Evolutionary conservation across 2,113 vertebrate species (phyloP).

Genomic region (Epinephelus cyanopodus): DNA sequence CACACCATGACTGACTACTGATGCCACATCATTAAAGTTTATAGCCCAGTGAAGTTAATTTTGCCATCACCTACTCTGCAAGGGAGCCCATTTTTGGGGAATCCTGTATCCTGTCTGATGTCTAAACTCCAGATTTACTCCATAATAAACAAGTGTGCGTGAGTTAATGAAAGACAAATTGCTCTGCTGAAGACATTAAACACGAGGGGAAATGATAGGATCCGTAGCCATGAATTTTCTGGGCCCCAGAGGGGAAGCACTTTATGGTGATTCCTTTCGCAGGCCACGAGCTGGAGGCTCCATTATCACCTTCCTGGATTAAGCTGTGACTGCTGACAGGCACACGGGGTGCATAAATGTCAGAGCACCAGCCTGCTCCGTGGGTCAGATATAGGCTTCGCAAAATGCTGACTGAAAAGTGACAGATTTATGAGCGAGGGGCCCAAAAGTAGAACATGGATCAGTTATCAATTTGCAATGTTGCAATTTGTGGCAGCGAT

Average conservation of each 20-base stretch:
- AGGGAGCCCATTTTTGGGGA: neutral
- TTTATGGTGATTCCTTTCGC: constrained; percentile 77
- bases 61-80: neutral
- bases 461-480: neutral
- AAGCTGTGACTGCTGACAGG: constrained; percentile 64
- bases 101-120: neutral
- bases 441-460: neutral
- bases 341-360: constrained; percentile 56
- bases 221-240: constrained; percentile 56
- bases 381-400: constrained; percentile 39
- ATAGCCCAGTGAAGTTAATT: neutral
- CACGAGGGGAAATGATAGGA: constrained; percentile 56
- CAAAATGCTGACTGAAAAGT: constrained; percentile 24
- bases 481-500: neutral
- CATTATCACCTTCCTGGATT: constrained; percentile 71
- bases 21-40: neutral
- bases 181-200: constrained; percentile 76
- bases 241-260: constrained; percentile 16
- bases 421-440: constrained; percentile 41
- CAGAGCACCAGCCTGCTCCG: constrained; percentile 8
- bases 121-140: constrained; percentile 29
- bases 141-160: constrained; percentile 52
- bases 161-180: constrained; percentile 71
- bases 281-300: constrained; percentile 65
- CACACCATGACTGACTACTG: neutral